Evolutionary conservation across 2,797 vertebrate genomes (phyloP), one percentile per base, ranked within the genome.

Genomic region (Brachymystax lenok): DNA sequence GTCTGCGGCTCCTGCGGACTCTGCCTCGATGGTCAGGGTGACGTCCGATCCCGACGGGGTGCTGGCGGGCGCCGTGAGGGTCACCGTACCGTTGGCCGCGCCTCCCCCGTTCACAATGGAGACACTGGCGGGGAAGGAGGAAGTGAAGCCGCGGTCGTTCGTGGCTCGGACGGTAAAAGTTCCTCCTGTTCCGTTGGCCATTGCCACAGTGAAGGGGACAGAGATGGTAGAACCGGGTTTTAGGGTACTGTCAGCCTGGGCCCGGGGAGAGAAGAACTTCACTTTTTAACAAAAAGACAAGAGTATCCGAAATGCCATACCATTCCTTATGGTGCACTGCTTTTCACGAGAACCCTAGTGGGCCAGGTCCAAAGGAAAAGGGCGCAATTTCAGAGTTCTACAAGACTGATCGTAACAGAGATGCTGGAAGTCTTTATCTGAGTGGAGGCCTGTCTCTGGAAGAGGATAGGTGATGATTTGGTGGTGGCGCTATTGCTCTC

Each of bases 361-460:
- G 40, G 8, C 8, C 40, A 10, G 40, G 40, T 46, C 40, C 40
- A 46, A 46, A 0, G 10, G 2, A 46, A 46, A 46, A 12, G 40
- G 40, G 10, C 12, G 40, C 40, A 12, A 46, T 46, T 46, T 46
- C 40, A 46, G 40, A 46, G 40, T 46, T 46, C 40, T 46, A 46
- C 40, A 46, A 12, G 40, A 27, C 71, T 56, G 33, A 85, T 81
- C 2, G 5, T 74, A 3, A 85, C 10, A 0, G 74, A 68, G 33
- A 77, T 68, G 35, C 27, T 74, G 17, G 81, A 83, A 4, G 76
- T 69, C 64, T 56, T 82, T n/a, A 68, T 50, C 19, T 79, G 74
- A 12, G 51, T 71, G 4, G 71, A 16, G n/a, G 75, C 71, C 69
- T 81, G 83, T n/a, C 83, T 77, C 28, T 80, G 79, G 72, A 83